These are phyloP conservation scores for Sparidentex hasta DNA, from an alignment of 2,797 vertebrate species.

Conservation along the genomic window DNA sequence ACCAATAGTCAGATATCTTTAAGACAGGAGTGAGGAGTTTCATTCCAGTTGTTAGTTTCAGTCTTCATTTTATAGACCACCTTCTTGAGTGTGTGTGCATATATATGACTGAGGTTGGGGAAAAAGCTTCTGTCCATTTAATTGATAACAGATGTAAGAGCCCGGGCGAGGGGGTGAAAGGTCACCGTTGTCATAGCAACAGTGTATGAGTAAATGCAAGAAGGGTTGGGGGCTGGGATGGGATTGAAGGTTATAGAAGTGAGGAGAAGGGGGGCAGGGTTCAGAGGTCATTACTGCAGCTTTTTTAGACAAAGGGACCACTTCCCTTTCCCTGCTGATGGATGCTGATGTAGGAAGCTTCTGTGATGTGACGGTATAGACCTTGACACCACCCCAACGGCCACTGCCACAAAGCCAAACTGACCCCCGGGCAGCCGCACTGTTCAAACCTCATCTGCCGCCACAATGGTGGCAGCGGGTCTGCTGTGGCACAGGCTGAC, in stretches of 20 bases:
- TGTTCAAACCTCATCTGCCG: slow-evolving; percentile 71
- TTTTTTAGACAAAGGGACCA: slow-evolving; percentile 86
- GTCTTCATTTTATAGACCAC: slow-evolving; percentile 46
- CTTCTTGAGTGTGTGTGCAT: slow-evolving; percentile 28
- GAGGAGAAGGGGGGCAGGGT: slow-evolving; percentile 74
- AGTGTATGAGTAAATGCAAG: slow-evolving; percentile 81
- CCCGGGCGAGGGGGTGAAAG: slow-evolving; percentile 85
- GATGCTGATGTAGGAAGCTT: slow-evolving; percentile 71
- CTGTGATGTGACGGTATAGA: slow-evolving; percentile 70
- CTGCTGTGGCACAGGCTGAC: slow-evolving; percentile 51
- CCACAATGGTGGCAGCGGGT: slow-evolving; percentile 59
- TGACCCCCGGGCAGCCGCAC: slow-evolving; percentile 61
- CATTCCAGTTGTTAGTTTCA: neutral
- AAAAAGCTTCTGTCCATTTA: slow-evolving; percentile 83
- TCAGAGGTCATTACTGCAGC: slow-evolving; percentile 86
- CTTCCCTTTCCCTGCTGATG: slow-evolving; percentile 82
- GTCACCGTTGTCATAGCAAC: slow-evolving; percentile 87
- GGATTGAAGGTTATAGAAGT: slow-evolving; percentile 70
- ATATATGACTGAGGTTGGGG: slow-evolving; percentile 52
- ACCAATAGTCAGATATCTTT: neutral
- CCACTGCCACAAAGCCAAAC: slow-evolving; percentile 60
- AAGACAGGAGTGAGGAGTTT: neutral
- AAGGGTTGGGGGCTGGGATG: slow-evolving; percentile 72
- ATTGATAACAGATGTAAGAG: slow-evolving; percentile 92
- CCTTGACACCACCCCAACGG: slow-evolving; percentile 73